Base-by-base conservation (phyloP, 2,797 vertebrate species). In the Glossophaga mutica region DNA sequence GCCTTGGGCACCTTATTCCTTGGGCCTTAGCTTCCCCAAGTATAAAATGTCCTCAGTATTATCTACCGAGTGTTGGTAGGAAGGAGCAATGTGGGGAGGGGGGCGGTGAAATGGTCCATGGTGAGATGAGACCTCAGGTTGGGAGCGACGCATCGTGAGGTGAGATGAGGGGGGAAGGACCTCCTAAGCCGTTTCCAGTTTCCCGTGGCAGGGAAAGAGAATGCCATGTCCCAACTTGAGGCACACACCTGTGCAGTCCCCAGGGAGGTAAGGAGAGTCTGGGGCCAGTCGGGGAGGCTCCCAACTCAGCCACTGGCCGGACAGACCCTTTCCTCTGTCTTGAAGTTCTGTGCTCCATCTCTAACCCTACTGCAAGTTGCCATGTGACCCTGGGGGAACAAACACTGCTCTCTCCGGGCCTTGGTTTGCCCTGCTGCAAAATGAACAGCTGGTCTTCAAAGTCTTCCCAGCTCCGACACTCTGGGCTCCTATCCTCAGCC, bases 181-280 rank as follows among this genome's bases (percentile, higher is more conserved):
- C 84, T 48, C 24, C 52, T 48, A 50, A 50, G 19, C 55, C 29
- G 5, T 74, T 34, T 32, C 50, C 85, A 79, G 44, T 77, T 44
- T 77, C 39, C 89, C 78, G 4, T 59, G 97, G 96, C 50, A 15
- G 94, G 57, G 71, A 95, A 96, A 68, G 84, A 85, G 74, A 94
- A 34, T 9, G 37, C 29, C 16, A 21, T 71, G 37, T 52, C 65
- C 12, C 87, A 62, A 44, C 11, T 39, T 24, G 76, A 55, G 46
- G 62, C 86, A 46, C 55, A 74, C 21, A 21, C 67, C 24, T 26
- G 16, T 15, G 55, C 62, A 48, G 1, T 10, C 4, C 26, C 37
- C 0, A 4, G 46, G 76, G 39, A 90, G 85, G 92, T 93, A 94
- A 94, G 74, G 68, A 78, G 73, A 73, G 52, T 37, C 65, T 29